Evolutionary conservation across 2,113 vertebrate species (phyloP).

Genomic region (Carassius carassius): DNA sequence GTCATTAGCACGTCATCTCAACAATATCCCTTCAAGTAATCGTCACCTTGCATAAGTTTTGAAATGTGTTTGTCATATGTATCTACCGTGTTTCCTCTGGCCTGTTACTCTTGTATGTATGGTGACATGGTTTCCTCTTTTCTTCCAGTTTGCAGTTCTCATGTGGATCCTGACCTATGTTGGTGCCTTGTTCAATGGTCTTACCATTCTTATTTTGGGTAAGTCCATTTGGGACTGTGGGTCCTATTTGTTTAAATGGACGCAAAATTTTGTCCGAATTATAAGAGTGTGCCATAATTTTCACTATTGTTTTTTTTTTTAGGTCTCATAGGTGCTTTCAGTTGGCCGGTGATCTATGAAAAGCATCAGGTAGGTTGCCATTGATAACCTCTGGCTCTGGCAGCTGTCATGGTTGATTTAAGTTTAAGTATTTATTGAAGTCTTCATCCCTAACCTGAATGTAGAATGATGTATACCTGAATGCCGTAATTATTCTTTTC

Average conservation of each 20-base stretch:
- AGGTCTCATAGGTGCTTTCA: constrained; percentile 88
- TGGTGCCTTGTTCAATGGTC: constrained; percentile 88
- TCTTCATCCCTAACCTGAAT: not conserved
- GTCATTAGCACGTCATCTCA: too few relatives aligned
- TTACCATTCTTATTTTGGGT: constrained; percentile 90
- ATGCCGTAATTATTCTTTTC: not conserved
- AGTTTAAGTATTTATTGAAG: not conserved
- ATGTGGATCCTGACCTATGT: constrained; percentile 90
- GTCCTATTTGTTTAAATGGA: not conserved
- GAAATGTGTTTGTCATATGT: not conserved
- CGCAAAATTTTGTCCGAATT: not conserved
- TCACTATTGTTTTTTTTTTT: constrained; percentile 27
- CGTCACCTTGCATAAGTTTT: too few relatives aligned
- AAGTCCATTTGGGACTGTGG: constrained; percentile 53
- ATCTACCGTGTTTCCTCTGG: not conserved
- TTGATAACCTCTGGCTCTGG: not conserved
- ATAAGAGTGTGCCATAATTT: not conserved
- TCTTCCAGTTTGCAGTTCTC: constrained; percentile 83
- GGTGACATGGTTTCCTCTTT: not conserved
- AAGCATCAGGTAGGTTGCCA: constrained; percentile 82
- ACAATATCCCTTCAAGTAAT: too few relatives aligned
- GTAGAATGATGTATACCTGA: not conserved
- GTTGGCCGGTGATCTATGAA: constrained; percentile 85
- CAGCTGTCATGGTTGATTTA: not conserved
- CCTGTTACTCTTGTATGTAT: not conserved